phyloP scores from a whole-genome alignment of 2,888 invertebrate species.

The Sepiola atlantica region DNA sequence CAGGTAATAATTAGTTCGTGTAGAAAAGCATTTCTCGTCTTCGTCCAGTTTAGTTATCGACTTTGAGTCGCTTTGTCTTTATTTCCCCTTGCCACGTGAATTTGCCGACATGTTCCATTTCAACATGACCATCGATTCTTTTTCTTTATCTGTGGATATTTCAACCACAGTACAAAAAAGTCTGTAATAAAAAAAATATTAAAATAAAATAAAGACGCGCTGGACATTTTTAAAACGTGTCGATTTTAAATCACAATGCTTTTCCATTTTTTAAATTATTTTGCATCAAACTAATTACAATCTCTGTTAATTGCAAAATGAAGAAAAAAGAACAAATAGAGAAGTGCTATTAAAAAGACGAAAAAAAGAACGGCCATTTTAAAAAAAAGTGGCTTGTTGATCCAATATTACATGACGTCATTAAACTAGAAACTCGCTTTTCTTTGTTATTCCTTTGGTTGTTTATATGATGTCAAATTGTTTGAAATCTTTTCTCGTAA shows the following conservation, averaged over 20 bases:
- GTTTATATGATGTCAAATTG: neutral
- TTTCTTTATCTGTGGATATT: neutral
- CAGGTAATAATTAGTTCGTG: neutral
- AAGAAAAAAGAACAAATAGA: neutral
- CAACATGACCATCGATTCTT: neutral
- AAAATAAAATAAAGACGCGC: neutral
- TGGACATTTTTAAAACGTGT: neutral
- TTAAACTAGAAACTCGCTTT: neutral
- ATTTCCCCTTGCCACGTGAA: neutral
- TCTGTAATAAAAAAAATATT: neutral
- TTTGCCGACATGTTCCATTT: neutral
- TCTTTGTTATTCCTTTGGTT: neutral
- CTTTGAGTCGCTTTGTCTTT: neutral
- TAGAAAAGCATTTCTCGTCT: neutral
- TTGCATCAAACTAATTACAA: neutral
- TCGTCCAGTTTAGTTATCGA: neutral
- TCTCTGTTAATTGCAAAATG: neutral
- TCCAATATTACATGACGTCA: neutral
- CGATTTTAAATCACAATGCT: neutral
- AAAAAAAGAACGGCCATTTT: neutral
- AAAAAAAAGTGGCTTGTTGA: neutral
- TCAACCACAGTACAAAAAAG: neutral
- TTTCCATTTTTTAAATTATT: neutral
- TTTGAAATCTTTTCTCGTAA: neutral
- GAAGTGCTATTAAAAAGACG: neutral